Evolutionary conservation across 2,888 invertebrate species (phyloP).

Genomic region (Cybosia mesomella): DNA sequence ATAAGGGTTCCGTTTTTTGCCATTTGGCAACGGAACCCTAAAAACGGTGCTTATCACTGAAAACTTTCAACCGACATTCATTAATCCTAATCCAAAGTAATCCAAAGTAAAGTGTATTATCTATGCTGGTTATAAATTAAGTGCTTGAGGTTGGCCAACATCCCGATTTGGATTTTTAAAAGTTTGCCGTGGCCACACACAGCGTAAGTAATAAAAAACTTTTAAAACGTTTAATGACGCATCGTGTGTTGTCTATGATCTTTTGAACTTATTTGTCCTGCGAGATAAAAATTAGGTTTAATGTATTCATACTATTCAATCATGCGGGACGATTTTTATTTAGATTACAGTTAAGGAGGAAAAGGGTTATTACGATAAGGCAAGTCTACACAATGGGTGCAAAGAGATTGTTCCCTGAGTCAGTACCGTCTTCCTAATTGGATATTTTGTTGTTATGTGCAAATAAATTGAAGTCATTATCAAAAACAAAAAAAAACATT

Average conservation of each 20-base stretch:
- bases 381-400: constrained; percentile 10
- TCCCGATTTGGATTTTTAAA: constrained; percentile 62
- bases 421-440: neutral
- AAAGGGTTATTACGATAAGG: constrained; percentile 39
- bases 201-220: constrained; percentile 47
- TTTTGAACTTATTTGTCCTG: constrained; percentile 44
- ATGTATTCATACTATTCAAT: constrained; percentile 50
- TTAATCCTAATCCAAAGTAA: constrained; percentile 64
- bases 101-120: constrained; percentile 62
- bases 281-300: constrained; percentile 45
- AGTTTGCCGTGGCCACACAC: constrained; percentile 72
- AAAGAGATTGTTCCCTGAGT: constrained; percentile 18
- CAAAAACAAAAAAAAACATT: too few relatives aligned
- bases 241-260: constrained; percentile 49
- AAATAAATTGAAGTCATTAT: neutral
- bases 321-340: constrained; percentile 42
- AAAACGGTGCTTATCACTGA: constrained; percentile 53
- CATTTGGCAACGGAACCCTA: too few relatives aligned
- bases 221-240: constrained; percentile 43
- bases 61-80: constrained; percentile 57
- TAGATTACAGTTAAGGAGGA: constrained; percentile 40
- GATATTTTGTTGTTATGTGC: neutral
- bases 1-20: too few relatives aligned
- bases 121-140: constrained; percentile 71
- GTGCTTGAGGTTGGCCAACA: constrained; percentile 67